Percentiles rank a stretch among this genome's conserved stretches.
Conservation (phyloP, 1,140 invertebrate genomes). For the Drosophila lacertosa region DNA sequence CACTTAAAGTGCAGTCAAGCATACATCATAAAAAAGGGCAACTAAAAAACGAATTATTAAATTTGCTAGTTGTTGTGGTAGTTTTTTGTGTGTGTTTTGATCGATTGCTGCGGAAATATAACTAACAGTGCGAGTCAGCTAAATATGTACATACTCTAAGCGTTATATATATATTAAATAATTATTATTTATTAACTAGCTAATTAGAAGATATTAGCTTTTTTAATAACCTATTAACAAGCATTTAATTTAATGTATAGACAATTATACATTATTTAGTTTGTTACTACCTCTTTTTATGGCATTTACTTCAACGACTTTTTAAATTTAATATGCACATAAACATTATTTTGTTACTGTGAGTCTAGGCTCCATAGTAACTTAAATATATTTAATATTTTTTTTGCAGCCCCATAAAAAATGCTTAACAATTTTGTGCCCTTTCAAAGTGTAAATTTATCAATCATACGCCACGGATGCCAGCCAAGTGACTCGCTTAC, state of each 20-base stretch:
- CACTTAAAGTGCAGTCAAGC: conserved; percentile 16
- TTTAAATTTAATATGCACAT: no score
- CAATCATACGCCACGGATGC: conserved; percentile 68
- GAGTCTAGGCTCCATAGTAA: neutral
- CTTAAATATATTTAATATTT: conserved; percentile 6
- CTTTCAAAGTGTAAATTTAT: conserved; percentile 73
- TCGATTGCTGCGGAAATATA: conserved; percentile 5
- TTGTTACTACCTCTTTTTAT: neutral
- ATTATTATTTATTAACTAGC: no score
- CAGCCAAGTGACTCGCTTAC: conserved; percentile 16
- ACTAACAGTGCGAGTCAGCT: conserved; percentile 6
- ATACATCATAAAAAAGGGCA: conserved; percentile 4
- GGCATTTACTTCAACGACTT: neutral
- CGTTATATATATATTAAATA: neutral
- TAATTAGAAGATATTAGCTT: no score
- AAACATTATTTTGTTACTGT: neutral
- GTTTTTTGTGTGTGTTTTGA: conserved; percentile 16
- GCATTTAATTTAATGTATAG: no score
- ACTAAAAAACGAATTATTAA: conserved; percentile 1
- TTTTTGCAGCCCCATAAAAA: conserved; percentile 27
- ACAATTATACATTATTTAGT: no score
- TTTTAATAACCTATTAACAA: no score
- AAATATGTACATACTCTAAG: neutral
- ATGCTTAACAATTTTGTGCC: conserved; percentile 43
- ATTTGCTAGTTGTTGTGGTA: neutral